phyloP scores from a whole-genome alignment of 2,113 vertebrate species.

The Anguilla japonica region DNA sequence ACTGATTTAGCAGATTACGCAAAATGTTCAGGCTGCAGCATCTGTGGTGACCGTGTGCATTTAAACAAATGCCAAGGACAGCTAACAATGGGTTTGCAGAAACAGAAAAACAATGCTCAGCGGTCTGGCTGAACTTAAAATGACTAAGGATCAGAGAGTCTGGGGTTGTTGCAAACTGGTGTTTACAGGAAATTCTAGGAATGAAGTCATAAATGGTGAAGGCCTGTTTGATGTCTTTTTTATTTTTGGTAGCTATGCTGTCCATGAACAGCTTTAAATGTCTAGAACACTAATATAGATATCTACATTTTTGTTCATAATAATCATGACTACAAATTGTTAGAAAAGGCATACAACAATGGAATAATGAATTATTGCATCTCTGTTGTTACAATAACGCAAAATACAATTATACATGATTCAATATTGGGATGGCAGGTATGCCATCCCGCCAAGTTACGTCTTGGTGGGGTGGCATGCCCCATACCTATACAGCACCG shows the following conservation, averaged over 20 bases:
- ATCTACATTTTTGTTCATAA: background rate
- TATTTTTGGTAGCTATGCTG: too few species aligned
- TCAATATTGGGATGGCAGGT: background rate
- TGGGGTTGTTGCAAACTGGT: background rate
- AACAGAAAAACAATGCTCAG: background rate
- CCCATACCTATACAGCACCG: too few species aligned
- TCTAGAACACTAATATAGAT: too few species aligned
- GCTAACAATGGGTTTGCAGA: background rate
- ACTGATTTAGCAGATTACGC: background rate
- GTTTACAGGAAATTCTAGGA: background rate
- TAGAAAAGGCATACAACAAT: background rate
- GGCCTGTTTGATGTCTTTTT: too few species aligned
- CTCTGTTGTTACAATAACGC: background rate
- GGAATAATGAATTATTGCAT: background rate
- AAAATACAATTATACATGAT: background rate
- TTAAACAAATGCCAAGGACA: background rate
- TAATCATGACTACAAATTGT: background rate
- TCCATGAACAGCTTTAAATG: too few species aligned
- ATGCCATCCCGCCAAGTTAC: too few species aligned
- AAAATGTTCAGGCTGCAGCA: background rate
- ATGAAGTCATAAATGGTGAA: background rate
- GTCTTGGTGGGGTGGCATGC: too few species aligned
- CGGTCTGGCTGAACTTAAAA: background rate
- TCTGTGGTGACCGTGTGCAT: background rate
- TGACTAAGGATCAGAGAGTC: background rate